These are phyloP conservation scores for Merluccius polli DNA, from an alignment of 2,797 vertebrate genomes.

Conservation along the genomic window DNA sequence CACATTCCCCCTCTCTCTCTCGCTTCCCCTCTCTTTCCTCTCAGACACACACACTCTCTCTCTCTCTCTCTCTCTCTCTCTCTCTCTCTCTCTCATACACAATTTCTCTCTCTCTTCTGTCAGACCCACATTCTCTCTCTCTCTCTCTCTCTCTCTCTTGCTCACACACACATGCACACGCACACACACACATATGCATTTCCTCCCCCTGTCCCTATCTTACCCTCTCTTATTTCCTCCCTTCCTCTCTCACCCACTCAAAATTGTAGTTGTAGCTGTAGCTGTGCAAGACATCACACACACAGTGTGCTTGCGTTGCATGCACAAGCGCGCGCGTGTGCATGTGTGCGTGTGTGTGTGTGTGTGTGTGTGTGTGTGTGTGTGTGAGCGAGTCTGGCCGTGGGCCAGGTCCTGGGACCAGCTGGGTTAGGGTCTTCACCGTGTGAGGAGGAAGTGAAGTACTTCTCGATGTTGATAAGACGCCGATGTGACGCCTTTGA, in stretches of 20 bases:
- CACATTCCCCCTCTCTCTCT: background rate
- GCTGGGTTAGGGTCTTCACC: background rate
- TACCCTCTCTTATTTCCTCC: slow-evolving; percentile 33
- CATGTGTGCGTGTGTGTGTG: background rate
- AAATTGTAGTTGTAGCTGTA: slow-evolving; percentile 44
- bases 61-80: background rate
- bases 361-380: background rate
- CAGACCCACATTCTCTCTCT: background rate
- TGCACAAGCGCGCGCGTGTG: background rate
- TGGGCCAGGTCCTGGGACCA: background rate
- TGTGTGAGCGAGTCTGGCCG: background rate
- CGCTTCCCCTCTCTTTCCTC: too few species aligned
- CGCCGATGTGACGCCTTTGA: background rate
- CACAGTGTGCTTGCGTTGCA: too few species aligned
- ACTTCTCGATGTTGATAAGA: background rate
- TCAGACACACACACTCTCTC: background rate
- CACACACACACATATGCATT: slow-evolving; percentile 22
- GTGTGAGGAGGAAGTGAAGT: background rate
- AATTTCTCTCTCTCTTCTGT: background rate
- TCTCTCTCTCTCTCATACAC: background rate
- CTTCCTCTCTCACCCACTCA: slow-evolving; percentile 25
- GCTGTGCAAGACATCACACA: background rate
- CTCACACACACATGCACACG: slow-evolving; percentile 35
- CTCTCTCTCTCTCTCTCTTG: background rate
- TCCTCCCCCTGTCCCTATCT: slow-evolving; percentile 44